These are phyloP conservation scores for Anneissia japonica DNA, from an alignment of 35 echinoderm and acorn worm genomes.

Conservation along the genomic window DNA sequence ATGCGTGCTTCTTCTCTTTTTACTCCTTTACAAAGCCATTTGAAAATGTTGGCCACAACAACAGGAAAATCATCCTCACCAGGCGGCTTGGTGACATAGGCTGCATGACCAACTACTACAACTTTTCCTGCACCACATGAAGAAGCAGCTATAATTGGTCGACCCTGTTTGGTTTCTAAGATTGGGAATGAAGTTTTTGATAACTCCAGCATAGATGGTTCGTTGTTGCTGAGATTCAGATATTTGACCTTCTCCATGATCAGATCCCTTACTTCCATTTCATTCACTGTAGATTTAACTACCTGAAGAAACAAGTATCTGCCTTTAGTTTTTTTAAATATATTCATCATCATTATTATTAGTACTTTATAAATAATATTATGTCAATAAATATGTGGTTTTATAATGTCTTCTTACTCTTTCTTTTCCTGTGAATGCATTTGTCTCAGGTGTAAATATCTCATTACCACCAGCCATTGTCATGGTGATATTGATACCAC, in stretches of 20 bases:
- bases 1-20: neutral
- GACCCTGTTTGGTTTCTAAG: neutral
- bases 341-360: no score
- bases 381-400: no score
- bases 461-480: neutral
- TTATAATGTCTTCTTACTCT: neutral
- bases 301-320: no score
- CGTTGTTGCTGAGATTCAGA: neutral
- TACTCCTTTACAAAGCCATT: neutral
- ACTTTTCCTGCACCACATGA: neutral
- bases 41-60: neutral
- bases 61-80: neutral
- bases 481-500: neutral
- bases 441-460: neutral
- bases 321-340: no score
- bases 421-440: neutral
- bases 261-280: neutral
- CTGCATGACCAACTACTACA: neutral
- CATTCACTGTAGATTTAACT: neutral
- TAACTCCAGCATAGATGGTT: neutral
- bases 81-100: neutral
- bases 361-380: no score
- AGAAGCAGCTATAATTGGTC: neutral
- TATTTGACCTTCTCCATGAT: neutral
- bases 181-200: neutral